Evolutionary conservation across 2,888 invertebrate species (phyloP), one percentile per base, ranked within the genome.

Genomic region (Scaptodrosophila latifasciaeformis): DNA sequence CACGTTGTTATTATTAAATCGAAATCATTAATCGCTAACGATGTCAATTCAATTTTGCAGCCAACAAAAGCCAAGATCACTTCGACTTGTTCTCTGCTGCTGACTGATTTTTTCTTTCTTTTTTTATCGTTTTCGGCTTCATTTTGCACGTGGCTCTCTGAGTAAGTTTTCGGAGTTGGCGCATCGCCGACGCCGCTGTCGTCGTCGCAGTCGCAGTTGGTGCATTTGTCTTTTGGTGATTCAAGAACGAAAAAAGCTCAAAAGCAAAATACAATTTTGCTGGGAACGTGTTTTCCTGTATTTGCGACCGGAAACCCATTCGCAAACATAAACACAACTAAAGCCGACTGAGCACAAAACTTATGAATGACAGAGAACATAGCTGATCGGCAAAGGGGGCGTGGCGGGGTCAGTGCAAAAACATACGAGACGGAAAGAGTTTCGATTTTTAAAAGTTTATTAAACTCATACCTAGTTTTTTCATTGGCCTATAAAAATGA

Each of bases 241-340:
- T 56, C 17, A 55, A 40, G 47, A 55, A 24, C 50, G 47, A 3
- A 71, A 68, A 72, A 62, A 61, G 65, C 65, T 59, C 55, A 65
- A 60, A 60, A 59, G 67, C 65, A 59, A 62, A 70, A 67, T 54
- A 50, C 37, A 43, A 61, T 63, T 67, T 66, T 56, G 63, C 71
- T 62, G 60, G 59, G 60, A 65, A 71, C 75, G 71, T 74, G 69
- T 77, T 77, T 74, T 62, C 66, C 70, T 62, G 59, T 57, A 58
- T 35, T 58, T 44, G 62, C 53, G 69, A 65, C 78, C 74, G 74
- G 78, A 75, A 77, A 67, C 61, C 62, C 67, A 75, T 63, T 71
- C 61, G 75, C 67, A 60, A 56, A 75, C 71, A 71, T 69, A 68
- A 77, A 63, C 67, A 76, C 49, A 76, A 67, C 70, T 43, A 54